These are phyloP conservation scores for Trachymyrmex cornetzi DNA, from an alignment of 1,140 invertebrate species.

Conservation along the genomic window DNA sequence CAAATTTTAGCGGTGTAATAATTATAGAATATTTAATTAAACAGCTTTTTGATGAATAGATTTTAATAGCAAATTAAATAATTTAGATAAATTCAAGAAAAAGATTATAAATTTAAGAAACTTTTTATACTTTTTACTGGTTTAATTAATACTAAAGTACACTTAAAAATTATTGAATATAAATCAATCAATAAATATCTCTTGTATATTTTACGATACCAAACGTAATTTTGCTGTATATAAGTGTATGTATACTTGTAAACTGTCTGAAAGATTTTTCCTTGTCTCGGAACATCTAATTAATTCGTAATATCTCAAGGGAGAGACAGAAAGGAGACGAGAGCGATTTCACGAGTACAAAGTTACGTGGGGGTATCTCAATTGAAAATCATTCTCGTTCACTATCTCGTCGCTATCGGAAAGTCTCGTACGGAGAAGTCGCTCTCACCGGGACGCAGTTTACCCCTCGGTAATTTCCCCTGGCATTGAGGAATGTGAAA, in stretches of 20 bases:
- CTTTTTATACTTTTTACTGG: not conserved
- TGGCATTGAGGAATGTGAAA: conserved; percentile 64
- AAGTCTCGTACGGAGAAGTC: conserved; percentile 36
- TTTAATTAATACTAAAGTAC: not conserved
- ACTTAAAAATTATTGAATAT: not conserved
- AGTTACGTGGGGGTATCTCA: conserved; percentile 53
- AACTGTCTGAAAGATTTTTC: not conserved
- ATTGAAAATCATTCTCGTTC: conserved; percentile 47
- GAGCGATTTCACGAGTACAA: conserved; percentile 29
- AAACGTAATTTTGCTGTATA: not conserved
- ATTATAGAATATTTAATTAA: not conserved
- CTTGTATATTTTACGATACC: not conserved
- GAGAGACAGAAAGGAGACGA: not conserved
- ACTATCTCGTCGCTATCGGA: conserved; percentile 34
- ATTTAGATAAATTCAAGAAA: not conserved
- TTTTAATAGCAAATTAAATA: not conserved
- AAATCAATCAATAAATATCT: not conserved
- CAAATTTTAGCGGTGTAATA: not conserved
- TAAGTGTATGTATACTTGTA: not conserved
- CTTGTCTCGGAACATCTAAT: conserved; percentile 24
- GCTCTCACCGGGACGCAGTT: conserved; percentile 41
- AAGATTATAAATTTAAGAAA: not conserved
- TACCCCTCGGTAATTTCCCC: conserved; percentile 58
- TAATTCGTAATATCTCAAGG: conserved; percentile 21
- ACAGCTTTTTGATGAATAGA: not conserved